Evolutionary conservation across 2,113 vertebrate genomes (phyloP), one percentile per base, ranked within the genome.

Genomic region (Andinoacara biseriatus): DNA sequence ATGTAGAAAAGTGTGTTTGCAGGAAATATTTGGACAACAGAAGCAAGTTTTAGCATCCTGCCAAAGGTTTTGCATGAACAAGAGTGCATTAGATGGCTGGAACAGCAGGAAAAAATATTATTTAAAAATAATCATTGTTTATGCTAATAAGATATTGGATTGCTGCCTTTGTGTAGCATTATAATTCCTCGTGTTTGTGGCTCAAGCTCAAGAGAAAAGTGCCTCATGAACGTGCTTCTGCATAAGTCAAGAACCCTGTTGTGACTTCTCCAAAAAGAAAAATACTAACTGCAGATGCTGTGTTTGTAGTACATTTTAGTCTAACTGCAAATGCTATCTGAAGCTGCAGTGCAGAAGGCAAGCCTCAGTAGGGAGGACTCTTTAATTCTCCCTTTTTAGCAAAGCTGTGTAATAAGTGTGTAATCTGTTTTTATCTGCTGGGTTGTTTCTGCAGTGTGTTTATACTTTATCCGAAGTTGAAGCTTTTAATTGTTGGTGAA

Each of bases 371-470:
- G 13, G 61, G 57, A 58, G 76, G 75, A 20, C 24, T 58, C 35
- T 60, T 74, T 54, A 52, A 74, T 67, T 80, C 63, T 82, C 63
- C 61, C 24, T 60, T 57, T 54, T 76, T 84, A 85, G 77, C 76
- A 83, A 67, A 86, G 83, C 54, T 77, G 78, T 90, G 79, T 87
- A 76, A 80, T 79, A 77, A 77, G 58, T 90, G 85, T 90, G 74
- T 89, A 77, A 83, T 87, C 79, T 74, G 49, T 83, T 88, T 80
- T 75, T 83, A 81, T 83, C 38, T 3, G 35, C 75, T 78, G 49
- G 33, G 79, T 78, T 90, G 74, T 90, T 87, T 89, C 60, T 87
- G 81, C 74, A 82, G 78, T 92, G 83, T 89, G 65, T 86, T 83
- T 82, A 40, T 80, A 61, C 82, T 82, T 82, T 72, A 87, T 79